Evolutionary conservation across 2,797 vertebrate genomes (phyloP), one percentile per base, ranked within the genome.

Genomic region (Sandelia bainsii): DNA sequence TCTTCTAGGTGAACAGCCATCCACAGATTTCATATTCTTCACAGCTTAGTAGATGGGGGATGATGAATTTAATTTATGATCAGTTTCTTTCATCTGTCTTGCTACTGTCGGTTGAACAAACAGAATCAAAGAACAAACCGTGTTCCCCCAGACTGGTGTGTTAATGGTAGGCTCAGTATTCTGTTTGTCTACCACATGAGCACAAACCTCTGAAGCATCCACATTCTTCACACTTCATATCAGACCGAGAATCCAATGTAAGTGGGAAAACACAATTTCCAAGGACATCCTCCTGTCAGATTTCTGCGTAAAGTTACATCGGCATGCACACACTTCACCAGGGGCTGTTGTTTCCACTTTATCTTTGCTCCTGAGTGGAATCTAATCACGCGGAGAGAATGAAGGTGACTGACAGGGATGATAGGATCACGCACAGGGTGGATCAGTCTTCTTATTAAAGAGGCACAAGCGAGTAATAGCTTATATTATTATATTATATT

Each of bases 131-230:
- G n/a, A 51, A 19, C 9, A 46, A 11, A 32, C 37, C 0, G 8
- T 11, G 29, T 50, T 51, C 22, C 13, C 46, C 11, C 10, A 6
- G 9, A 32, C 10, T 59, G 42, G 16, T 71, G 25, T 50, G 27
- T 51, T 53, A 60, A 81, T 72, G 59, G 79, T 66, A 46, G 53
- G 44, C 19, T 50, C 39, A 5, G 62, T 37, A 44, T 59, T 71
- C 37, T 50, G 17, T 67, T 3, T 34, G 39, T 62, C 20, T n/a
- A 23, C 48, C 13, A 39, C 29, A 48, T 40, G 3, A 25, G 40
- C 42, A 71, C 22, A 57, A 72, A 73, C 60, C 19, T 60, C 52
- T 51, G 48, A 53, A 44, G 13, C 20, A 0, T 52, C 40, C 48
- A 53, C 27, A 58, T 64, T 44, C 6, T 51, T 58, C 54, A 76